Evolutionary conservation across 2,888 invertebrate genomes (phyloP).

Genomic region (Microctonus hyperodae): DNA sequence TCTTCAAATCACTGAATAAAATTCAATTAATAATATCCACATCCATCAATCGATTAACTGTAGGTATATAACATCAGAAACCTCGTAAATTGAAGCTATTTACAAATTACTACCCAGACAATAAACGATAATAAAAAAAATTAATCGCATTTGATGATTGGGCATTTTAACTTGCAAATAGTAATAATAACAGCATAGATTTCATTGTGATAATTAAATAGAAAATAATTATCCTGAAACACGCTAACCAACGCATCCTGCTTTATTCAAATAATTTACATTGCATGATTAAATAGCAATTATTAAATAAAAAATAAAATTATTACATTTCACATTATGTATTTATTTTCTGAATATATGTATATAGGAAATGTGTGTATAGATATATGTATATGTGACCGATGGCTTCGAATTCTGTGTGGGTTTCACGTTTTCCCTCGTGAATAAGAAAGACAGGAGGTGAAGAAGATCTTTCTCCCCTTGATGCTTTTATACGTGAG

Average conservation of each 20-base stretch:
- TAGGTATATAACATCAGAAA: background rate
- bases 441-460: background rate
- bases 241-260: slow-evolving; percentile 21
- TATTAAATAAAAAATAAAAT: background rate
- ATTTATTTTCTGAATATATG: background rate
- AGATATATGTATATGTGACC: background rate
- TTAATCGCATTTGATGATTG: background rate
- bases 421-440: background rate
- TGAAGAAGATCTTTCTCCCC: slow-evolving; percentile 6
- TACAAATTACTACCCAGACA: background rate
- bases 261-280: background rate
- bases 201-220: slow-evolving; percentile 36
- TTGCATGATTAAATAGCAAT: background rate
- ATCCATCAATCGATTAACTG: background rate
- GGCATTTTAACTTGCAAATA: background rate
- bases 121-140: background rate
- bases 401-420: background rate
- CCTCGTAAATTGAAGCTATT: background rate
- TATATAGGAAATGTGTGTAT: background rate
- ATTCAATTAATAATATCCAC: too few relatives aligned
- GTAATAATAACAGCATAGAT: background rate
- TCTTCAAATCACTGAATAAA: too few relatives aligned
- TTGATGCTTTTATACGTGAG: slow-evolving; percentile 4
- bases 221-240: slow-evolving; percentile 38
- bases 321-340: background rate